Evolutionary conservation across 2,888 invertebrate genomes (phyloP), one percentile per base, ranked within the genome.

Genomic region (Drosophila longiperda): DNA sequence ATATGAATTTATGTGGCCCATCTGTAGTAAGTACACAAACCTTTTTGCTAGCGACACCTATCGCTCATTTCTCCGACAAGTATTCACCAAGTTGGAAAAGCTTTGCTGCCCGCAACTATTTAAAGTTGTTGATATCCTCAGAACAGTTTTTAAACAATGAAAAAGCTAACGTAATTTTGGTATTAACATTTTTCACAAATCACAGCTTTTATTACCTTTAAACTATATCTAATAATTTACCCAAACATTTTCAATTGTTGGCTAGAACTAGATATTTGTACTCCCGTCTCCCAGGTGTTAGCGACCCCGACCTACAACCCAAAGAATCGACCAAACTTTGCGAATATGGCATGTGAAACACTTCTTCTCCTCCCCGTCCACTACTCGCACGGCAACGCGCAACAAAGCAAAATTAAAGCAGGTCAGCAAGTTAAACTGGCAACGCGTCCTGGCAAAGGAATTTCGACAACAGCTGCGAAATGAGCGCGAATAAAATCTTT

Each of bases 401-500:
- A 52, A 59, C 49, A 70, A 83, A 78, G 79, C 83, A 87, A 87
- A 87, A 78, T 85, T 85, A 87, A 87, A 87, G 83, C 87, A 87
- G 87, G 90, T 89, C 87, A 87, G 90, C 88, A 73, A 84, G 80
- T 58, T 60, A 42, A 73, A 48, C 29, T 23, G 9, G 33, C 36
- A 54, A 34, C 36, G 52, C 9, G 48, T 38, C 33, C 29, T 45
- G 48, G 63, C 62, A 54, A 62, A 73, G 74, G 78, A 80, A 79
- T 78, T 82, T 59, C 57, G 32, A 70, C 66, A 69, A 70, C 74
- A 69, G 65, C 64, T 54, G 52, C 64, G 34, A 65, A 70, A 96
- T 96, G 96, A 95, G 94, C 92, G 93, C 96, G 70, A 93, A 94
- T 66, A 96, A 95, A 93, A 95, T 96, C 87, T 95, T 95, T 91